Evolutionary conservation across 1,140 invertebrate genomes (phyloP).

Genomic region (Dryas iulia): DNA sequence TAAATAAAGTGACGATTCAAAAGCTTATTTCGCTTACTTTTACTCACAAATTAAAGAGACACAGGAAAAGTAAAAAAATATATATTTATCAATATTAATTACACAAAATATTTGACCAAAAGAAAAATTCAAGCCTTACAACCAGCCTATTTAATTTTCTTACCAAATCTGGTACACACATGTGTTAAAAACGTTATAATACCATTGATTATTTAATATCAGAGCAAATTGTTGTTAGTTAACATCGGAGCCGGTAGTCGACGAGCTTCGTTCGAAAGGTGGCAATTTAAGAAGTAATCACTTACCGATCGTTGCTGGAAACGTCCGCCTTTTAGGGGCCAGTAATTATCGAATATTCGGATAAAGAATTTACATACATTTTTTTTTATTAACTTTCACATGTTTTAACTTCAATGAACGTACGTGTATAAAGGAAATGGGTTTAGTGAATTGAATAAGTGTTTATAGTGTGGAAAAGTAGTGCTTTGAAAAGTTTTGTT

Average conservation of each 20-base stretch:
- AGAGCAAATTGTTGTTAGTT: conserved; percentile 34
- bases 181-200: conserved; percentile 33
- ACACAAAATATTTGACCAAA: no score
- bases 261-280: conserved; percentile 32
- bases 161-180: conserved; percentile 8
- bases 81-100: neutral
- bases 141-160: no score
- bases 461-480: neutral
- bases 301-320: conserved; percentile 50
- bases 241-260: conserved; percentile 39
- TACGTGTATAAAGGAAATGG: neutral
- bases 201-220: conserved; percentile 28
- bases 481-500: conserved; percentile 6
- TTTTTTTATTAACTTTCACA: conserved; percentile 57
- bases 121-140: no score
- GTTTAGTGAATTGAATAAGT: conserved; percentile 10
- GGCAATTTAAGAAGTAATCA: conserved; percentile 71
- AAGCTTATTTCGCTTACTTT: no score
- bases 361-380: conserved; percentile 46
- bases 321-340: conserved; percentile 61
- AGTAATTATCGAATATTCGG: conserved; percentile 55
- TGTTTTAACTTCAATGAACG: conserved; percentile 16
- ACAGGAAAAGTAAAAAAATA: no score
- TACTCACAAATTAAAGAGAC: neutral
- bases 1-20: no score